Base-by-base conservation (phyloP, 1,140 invertebrate genomes). In the Aphaenogaster rudis region DNA sequence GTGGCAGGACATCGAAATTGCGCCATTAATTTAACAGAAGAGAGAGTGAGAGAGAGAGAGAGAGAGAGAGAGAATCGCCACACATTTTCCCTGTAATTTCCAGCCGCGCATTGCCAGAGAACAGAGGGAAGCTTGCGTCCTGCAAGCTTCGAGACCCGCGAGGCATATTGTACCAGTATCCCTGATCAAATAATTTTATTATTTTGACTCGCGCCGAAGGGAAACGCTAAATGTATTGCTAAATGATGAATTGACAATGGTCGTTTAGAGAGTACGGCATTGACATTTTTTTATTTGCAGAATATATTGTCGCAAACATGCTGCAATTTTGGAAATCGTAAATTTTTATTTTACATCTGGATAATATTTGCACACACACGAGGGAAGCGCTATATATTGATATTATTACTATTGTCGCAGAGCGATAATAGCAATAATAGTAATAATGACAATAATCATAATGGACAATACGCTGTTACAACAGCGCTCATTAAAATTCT, bases 21-120 rank as follows among this genome's bases (percentile, higher is more conserved):
- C 82, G 9, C 82, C 88, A 91, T 91, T 91, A 91, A 91, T 91
- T 91, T 91, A 89, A 86, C 88, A 48, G 45, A 7, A 74, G 52
- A 36, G 80, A 61, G 54, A 74, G 5, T 64, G 69, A 36, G 72
- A 64, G 76, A 67, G 52, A 81, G 64, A 69, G n/a, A 21, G n/a
- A 21, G n/a, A 21, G 48, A 52, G 63, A 39, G 64, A 21, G 66
- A 36, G 42, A 64, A 63, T 42, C 52, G 85, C 69, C 77, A 71
- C 85, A 76, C 86, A 81, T 86, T 89, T 74, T 76, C 77, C 36
- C 86, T 48, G 76, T 89, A 91, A 91, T 91, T 91, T 91, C 63
- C 79, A 77, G 39, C 21, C 4, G 48, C 50, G 76, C 42, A 48
- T 59, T 67, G 61, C 57, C 33, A 28, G 45, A 36, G 48, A 69